Base-by-base conservation (phyloP, 2,113 vertebrate species). In the Brachypteracias leptosomus region DNA sequence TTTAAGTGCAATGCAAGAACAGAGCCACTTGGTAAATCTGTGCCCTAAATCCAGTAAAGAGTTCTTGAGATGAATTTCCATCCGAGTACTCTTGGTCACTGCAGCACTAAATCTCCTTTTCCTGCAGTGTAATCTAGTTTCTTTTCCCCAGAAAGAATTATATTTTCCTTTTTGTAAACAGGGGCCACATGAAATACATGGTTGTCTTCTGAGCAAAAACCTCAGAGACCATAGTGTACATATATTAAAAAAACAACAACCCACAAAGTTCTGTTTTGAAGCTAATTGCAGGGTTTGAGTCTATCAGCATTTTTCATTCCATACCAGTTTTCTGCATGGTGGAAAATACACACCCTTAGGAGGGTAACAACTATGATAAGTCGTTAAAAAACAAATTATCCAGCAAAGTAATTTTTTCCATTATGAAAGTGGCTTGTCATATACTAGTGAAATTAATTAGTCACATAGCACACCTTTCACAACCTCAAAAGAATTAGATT, bases 401-500 rank as follows among this genome's bases (percentile, higher is more conserved):
- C 67, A 61, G 35, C 55, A 58, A 90, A 88, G 71, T 82, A 71
- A 74, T 84, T 78, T 94, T 89, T 93, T 80, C 86, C 85, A 66
- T 89, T 89, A 62, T 88, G 89, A 68, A 92, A 51, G 59, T 93
- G 47, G 31, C 29, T 92, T 92, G 93, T 93, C 68, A 42, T 82
- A 20, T 78, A 36, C 70, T 91, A 78, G 28, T 90, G 58, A 93
- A 91, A 85, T 88, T 16, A 85, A 71, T 96, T 95, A 93, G 66
- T 93, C 95, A 93, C 75, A 46, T 52, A 75, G 44, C 81, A 92
- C 44, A 67, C 68, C 84, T 95, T 95, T 89, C 81, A 91, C 61
- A 76, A 84, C 72, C 77, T 91, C 81, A 78, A 5, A 75, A 80
- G 71, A 58, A 65, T 87, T 62, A 77, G n/a, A 31, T 83, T 47